phyloP scores from a whole-genome alignment of 2,888 invertebrate species.

The Clistopyga incitator region DNA sequence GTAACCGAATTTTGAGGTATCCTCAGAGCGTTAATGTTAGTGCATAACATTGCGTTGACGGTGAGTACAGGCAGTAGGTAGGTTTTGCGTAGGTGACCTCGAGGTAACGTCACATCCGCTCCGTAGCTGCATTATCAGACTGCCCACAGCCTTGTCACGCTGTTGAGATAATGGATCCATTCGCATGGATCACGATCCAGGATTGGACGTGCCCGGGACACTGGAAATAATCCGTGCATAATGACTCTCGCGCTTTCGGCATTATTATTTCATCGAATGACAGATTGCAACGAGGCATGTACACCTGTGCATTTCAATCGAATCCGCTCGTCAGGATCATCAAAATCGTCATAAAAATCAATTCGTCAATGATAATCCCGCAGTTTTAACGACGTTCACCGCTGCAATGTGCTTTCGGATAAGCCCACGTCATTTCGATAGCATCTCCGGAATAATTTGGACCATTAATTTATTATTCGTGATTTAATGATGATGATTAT shows the following conservation, averaged over 20 bases:
- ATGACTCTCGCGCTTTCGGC: constrained; percentile 72
- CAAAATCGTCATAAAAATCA: constrained; percentile 5
- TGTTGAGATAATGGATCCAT: constrained; percentile 83
- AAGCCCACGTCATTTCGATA: constrained; percentile 28
- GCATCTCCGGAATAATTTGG: constrained; percentile 30
- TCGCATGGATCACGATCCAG: constrained; percentile 82
- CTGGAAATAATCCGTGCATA: constrained; percentile 81
- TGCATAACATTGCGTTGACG: constrained; percentile 56
- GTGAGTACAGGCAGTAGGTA: constrained; percentile 52
- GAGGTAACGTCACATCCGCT: constrained; percentile 83
- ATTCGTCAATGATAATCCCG: background rate
- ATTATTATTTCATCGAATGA: constrained; percentile 57
- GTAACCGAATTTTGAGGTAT: background rate
- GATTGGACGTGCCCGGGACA: constrained; percentile 81
- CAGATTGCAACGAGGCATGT: background rate
- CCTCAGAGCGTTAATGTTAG: constrained; percentile 46
- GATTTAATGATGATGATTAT: constrained; percentile 52
- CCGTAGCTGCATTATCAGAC: constrained; percentile 81
- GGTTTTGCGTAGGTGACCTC: constrained; percentile 82
- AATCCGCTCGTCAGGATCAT: background rate
- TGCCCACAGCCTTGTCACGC: constrained; percentile 83
- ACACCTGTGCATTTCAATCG: background rate
- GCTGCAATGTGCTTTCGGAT: background rate
- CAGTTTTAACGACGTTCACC: background rate
- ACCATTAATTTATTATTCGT: constrained; percentile 29